Base-by-base conservation (phyloP, 1,140 invertebrate species). In the Drosophila erecta region DNA sequence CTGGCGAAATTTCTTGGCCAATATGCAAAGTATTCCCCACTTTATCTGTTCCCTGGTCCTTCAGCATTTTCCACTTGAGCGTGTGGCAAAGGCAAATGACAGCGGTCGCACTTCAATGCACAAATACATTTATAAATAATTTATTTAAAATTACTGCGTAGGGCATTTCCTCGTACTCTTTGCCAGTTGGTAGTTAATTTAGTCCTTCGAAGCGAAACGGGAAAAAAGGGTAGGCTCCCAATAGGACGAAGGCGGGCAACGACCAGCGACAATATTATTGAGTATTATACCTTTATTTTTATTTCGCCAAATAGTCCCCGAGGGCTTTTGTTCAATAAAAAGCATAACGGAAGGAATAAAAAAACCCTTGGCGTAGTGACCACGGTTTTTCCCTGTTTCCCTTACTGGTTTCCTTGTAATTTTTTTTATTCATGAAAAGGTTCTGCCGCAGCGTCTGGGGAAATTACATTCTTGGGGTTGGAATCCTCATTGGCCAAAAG, bases 261-360 rank as follows among this genome's bases (percentile, higher is more conserved):
- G 62, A 60, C 51, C 41, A 44, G 37, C 79, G 60, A 79, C 72
- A 87, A 89, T 87, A 87, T 87, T 89, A 83, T 87, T 89, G 83
- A 87, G 76, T 73, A 89, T 89, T 83, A 89, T 87, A 87, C 83
- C 84, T 87, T 87, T 87, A 87, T 79, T 89, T 85, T 86, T 87
- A 85, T 89, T 76, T 73, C 83, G 71, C 76, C 83, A 87, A 87
- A 81, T 89, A 83, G 83, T 87, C 83, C 83, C 83, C 56, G 12
- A 46, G 83, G 83, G 83, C 50, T 54, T 79, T 83, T 83, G 83
- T 76, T 89, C 84, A 79, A 87, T 89, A 87, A 83, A 86, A 87
- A 87, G 69, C 69, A 57, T 65, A 79, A 60, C 64, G 50, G 46
- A 69, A 41, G 49, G 43, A 64, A 69, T 75, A 67, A 71, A 57